A percentile compares a stretch with the other conserved stretches of the same genome.
These are phyloP conservation scores for Moxostoma hubbsi DNA, from an alignment of 2,797 vertebrate genomes.

Conservation along the genomic window DNA sequence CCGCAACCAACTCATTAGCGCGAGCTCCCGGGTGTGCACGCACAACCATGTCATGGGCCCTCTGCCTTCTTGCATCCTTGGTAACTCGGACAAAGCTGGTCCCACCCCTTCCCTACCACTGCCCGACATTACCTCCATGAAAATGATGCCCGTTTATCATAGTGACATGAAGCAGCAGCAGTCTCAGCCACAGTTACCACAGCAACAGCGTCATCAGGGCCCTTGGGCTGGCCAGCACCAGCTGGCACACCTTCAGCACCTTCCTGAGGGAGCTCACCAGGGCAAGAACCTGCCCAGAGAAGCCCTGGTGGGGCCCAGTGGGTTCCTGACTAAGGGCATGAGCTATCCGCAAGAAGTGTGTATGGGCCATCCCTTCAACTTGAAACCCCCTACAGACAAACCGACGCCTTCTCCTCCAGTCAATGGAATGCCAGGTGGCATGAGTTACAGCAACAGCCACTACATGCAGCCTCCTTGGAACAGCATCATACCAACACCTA, in stretches of 20 bases:
- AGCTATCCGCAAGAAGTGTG: conserved; percentile 89
- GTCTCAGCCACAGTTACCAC: conserved; percentile 80
- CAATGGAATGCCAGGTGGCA: conserved; percentile 75
- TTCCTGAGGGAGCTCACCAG: conserved; percentile 83
- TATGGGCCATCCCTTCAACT: conserved; percentile 83
- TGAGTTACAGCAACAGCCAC: conserved; percentile 91
- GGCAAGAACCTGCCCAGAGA: conserved; percentile 86
- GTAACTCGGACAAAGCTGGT: conserved; percentile 64
- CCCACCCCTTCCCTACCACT: conserved; percentile 69
- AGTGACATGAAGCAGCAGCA: conserved; percentile 87
- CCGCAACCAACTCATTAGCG: conserved; percentile 96
- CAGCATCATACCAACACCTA: conserved; percentile 86
- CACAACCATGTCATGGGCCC: conserved; percentile 77
- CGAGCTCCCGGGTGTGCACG: conserved; percentile 92
- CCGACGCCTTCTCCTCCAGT: conserved; percentile 85
- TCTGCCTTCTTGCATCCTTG: conserved; percentile 86
- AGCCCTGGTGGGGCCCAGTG: conserved; percentile 76
- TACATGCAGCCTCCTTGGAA: conserved; percentile 93
- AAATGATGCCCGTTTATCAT: conserved; percentile 83
- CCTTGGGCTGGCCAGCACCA: conserved; percentile 92
- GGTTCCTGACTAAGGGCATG: conserved; percentile 83
- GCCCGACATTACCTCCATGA: conserved; percentile 78
- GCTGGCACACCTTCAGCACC: conserved; percentile 89
- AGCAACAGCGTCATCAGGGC: conserved; percentile 74
- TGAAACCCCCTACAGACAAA: conserved; percentile 89